Evolutionary conservation across 2,797 vertebrate species (phyloP), one percentile per base, ranked within the genome.

Genomic region (Gambelia wislizenii): DNA sequence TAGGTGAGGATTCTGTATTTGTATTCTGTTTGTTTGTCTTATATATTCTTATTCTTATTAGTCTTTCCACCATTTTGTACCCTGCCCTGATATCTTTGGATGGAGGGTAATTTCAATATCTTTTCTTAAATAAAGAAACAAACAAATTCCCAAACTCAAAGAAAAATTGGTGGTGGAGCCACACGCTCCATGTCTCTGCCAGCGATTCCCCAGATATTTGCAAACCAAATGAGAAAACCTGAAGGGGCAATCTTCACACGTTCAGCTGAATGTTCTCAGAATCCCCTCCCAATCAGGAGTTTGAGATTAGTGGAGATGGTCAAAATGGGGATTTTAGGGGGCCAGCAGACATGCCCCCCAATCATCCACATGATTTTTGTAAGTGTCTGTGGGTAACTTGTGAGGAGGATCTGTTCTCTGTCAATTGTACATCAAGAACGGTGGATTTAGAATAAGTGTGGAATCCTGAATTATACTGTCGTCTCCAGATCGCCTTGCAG

Each of bases 391-490:
- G 64, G 10, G 10, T 6, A 12, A 9, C 64, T 67, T 67, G 4
- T 67, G 64, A 67, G 30, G 6, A 30, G 7, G 64, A 1, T 8
- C 22, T 22, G 22, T 61, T 61, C 59, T 61, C 22, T 67, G 30
- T 67, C 27, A 67, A 1, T 9, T 67, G 30, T 9, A 67, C 30
- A 6, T 69, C 67, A 70, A 70, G 33, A 36, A 70, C 36, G 33
- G n/a, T 14, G 16, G 13, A 4, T 72, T 36, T 16, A 36, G 36
- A 83, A 36, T 16, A 83, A 39, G 59, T 92, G 64, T 69, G 52
- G 89, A 89, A 82, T 84, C 89, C 81, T 80, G 7, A 90, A 1
- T 20, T 39, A 22, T 27, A 39, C 25, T 74, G 1, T 69, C 20
- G 84, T 16, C 30, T 78, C 86, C 72, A 27, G 33, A 74, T 47